Percentiles rank a stretch among this genome's conserved stretches.
Evolutionary conservation across 2,113 vertebrate species (phyloP).

Genomic region (Notothenia rossii): DNA sequence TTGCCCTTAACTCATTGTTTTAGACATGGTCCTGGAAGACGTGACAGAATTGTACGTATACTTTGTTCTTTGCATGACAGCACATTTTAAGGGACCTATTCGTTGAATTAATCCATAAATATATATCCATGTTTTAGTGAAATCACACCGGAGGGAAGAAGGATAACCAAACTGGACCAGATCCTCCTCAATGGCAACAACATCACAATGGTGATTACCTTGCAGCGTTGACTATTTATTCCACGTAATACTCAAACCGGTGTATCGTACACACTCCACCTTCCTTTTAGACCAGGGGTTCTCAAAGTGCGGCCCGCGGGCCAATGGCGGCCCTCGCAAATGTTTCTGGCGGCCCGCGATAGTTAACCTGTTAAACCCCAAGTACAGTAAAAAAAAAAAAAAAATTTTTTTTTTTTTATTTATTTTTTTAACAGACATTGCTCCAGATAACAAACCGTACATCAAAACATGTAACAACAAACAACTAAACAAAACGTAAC

Average conservation of each 20-base stretch:
- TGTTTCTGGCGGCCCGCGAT: too few species aligned
- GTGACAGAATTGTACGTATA: constrained; percentile 92
- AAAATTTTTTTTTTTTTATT: too few species aligned
- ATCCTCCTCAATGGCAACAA: constrained; percentile 98
- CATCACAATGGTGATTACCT: constrained; percentile 92
- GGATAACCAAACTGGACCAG: constrained; percentile 98
- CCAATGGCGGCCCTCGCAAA: too few species aligned
- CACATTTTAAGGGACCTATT: rapidly evolving
- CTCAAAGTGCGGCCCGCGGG: too few species aligned
- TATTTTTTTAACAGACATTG: too few species aligned
- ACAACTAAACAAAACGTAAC: too few species aligned
- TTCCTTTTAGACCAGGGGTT: too few species aligned
- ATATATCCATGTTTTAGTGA: constrained; percentile 83
- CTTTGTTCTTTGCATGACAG: neutral
- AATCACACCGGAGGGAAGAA: constrained; percentile 95
- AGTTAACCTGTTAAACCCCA: too few species aligned
- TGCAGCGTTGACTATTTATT: neutral
- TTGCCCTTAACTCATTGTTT: constrained; percentile 76
- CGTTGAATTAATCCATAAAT: neutral
- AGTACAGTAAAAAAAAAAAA: too few species aligned
- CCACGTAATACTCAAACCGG: neutral
- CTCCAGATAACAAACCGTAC: too few species aligned
- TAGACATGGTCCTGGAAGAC: constrained; percentile 92
- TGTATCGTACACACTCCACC: neutral
- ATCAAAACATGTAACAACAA: too few species aligned